Evolutionary conservation across 1,140 invertebrate genomes (phyloP), one percentile per base, ranked within the genome.

Genomic region (Drosophila sulfurigaster): DNA sequence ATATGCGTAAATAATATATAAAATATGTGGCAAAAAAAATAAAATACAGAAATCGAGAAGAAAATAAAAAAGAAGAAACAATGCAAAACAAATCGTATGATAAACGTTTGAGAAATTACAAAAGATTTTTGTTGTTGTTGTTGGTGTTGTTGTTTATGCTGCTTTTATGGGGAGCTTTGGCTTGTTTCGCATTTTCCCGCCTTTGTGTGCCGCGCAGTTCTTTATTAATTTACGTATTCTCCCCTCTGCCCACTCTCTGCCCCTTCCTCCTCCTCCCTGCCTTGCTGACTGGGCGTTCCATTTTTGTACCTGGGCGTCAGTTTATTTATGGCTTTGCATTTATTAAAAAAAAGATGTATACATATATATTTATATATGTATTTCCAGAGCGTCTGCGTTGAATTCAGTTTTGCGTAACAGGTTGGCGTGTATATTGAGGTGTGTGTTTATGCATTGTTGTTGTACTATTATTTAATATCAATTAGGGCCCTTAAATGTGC

Each of bases 321-420:
- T 88, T 88, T 89, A 88, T 88, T 88, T 88, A 88, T 88, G 80
- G 85, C 78, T 88, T 75, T 88, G 80, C 85, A 88, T 88, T 89
- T 88, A 83, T 89, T 89, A 81, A 87, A 89, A 72, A 89, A 72
- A 20, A 25, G n/a, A n/a, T n/a, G 4, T 25, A 25, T 25, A 25
- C 3, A 20, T 20, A 72, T 56, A 60, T 49, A 60, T 64, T 56
- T 48, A 72, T 71, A 64, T 56, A 28, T 28, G 57, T 51, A 28
- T 60, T 25, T 56, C 15, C 20, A 43, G 65, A 67, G 57, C 10
- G 30, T 43, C 16, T 35, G 56, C 13, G 65, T 49, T 63, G 28
- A 72, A 72, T 49, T 45, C 15, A 58, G 20, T 58, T 67, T 73
- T 80, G 77, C 66, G 73, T 80, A 88, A 87, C 83, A 87, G 80